Evolutionary conservation across 30 jellyfish, hydroid and myxozoan genomes (phyloP).

Genomic region (Aurelia sp.): DNA sequence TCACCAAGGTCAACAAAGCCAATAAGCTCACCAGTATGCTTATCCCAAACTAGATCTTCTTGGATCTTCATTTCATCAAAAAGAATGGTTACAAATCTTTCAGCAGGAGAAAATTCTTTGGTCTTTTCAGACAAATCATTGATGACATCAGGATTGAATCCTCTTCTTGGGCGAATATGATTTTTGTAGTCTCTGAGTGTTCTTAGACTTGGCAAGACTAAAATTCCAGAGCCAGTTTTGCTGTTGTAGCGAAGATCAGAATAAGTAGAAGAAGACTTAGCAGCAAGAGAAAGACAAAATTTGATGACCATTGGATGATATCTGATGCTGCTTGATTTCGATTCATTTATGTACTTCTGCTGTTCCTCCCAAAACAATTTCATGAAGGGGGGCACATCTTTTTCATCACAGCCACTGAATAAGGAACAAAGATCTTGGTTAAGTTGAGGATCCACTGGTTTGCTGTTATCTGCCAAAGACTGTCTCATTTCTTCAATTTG

Average conservation of each 20-base stretch:
- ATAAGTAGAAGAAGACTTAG: slow-evolving; percentile 40
- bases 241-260: slow-evolving; percentile 53
- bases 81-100: slow-evolving; percentile 37
- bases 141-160: slow-evolving; percentile 60
- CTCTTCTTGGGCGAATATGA: slow-evolving; percentile 59
- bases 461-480: slow-evolving; percentile 26
- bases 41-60: no score
- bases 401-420: background rate
- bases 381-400: slow-evolving; percentile 49
- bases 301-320: slow-evolving; percentile 62
- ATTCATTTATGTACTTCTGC: background rate
- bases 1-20: slow-evolving; percentile 81
- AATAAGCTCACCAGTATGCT: background rate
- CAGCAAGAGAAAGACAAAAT: slow-evolving; percentile 59
- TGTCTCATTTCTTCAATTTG: slow-evolving; percentile 38
- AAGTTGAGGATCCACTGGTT: slow-evolving; percentile 55
- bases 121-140: slow-evolving; percentile 44
- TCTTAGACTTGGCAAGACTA: slow-evolving; percentile 71
- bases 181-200: slow-evolving; percentile 57
- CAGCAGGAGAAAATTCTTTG: slow-evolving; percentile 9
- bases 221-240: slow-evolving; percentile 67
- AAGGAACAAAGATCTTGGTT: slow-evolving; percentile 22
- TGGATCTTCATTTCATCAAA: slow-evolving; percentile 42
- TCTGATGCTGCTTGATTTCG: slow-evolving; percentile 38
- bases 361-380: background rate